Conservation (phyloP, 2,797 vertebrate genomes). For the Echeneis naucrates region DNA sequence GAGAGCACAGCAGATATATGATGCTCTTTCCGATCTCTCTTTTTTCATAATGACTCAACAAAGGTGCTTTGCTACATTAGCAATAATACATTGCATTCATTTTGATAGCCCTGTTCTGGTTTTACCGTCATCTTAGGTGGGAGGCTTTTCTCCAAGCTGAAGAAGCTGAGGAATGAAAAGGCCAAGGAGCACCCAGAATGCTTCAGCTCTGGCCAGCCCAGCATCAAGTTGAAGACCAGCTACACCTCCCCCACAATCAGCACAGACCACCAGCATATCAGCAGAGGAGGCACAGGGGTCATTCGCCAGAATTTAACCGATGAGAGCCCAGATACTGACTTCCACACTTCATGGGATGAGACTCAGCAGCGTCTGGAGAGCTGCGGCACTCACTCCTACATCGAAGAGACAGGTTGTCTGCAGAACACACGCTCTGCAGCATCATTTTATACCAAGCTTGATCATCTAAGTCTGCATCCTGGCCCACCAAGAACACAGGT, state of each 20-base stretch:
- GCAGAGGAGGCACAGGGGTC: slow-evolving; percentile 5
- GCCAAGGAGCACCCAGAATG: slow-evolving; percentile 84
- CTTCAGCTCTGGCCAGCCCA: slow-evolving; percentile 74
- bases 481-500: slow-evolving; percentile 60
- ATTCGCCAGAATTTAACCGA: slow-evolving; percentile 39
- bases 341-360: slow-evolving; percentile 79
- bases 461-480: slow-evolving; percentile 59
- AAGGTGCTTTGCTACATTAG: background rate
- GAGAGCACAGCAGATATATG: background rate
- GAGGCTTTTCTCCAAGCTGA: slow-evolving; percentile 91
- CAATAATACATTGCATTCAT: background rate
- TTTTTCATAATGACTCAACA: background rate
- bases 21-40: background rate
- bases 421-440: slow-evolving; percentile 78
- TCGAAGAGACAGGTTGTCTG: slow-evolving; percentile 85
- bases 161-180: slow-evolving; percentile 78
- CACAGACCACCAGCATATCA: slow-evolving; percentile 74
- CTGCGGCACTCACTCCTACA: slow-evolving; percentile 85
- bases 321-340: slow-evolving; percentile 72
- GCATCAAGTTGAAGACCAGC: slow-evolving; percentile 83
- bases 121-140: slow-evolving; percentile 81
- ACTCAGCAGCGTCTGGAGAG: slow-evolving; percentile 81
- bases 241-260: slow-evolving; percentile 82
- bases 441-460: slow-evolving; percentile 67
- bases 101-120: background rate